These are phyloP conservation scores for Sebastolobus alascanus DNA, from an alignment of 2,797 vertebrate genomes.

Conservation along the genomic window DNA sequence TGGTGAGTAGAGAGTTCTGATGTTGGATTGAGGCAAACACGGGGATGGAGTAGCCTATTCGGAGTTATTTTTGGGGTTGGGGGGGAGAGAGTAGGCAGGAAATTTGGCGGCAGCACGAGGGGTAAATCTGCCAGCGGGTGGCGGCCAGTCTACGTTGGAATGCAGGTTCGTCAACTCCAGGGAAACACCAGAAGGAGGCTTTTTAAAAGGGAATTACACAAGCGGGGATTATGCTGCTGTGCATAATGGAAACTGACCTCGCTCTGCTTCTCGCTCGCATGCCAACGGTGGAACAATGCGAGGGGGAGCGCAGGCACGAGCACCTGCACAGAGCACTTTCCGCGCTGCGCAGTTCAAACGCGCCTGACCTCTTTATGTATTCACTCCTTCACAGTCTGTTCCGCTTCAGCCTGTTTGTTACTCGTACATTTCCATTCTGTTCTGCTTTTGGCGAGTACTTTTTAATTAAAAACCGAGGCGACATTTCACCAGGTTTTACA, in stretches of 20 bases:
- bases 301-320: constrained; percentile 14
- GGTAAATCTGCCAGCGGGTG: constrained; percentile 32
- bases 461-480: neutral
- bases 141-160: constrained; percentile 17
- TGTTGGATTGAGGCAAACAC: neutral
- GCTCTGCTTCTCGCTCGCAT: constrained; percentile 61
- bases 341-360: constrained; percentile 19
- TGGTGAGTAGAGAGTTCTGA: neutral
- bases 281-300: constrained; percentile 59
- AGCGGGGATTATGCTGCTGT: constrained; percentile 71
- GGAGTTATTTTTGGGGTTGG: neutral
- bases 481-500: constrained; percentile 7
- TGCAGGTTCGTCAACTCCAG: constrained; percentile 55
- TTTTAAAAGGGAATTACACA: constrained; percentile 78
- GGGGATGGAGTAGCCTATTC: neutral
- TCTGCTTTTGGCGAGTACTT: constrained; percentile 9
- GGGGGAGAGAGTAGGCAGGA: neutral
- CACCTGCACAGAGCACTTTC: constrained; percentile 57
- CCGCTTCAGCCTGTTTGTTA: neutral
- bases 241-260: constrained; percentile 79
- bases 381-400: constrained; percentile 17
- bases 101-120: constrained; percentile 8
- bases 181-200: constrained; percentile 76
- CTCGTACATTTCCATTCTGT: neutral
- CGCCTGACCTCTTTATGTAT: constrained; percentile 51